Base-by-base conservation (phyloP, 53 echinoderm and acorn worm species). In the Paracentrotus lividus region DNA sequence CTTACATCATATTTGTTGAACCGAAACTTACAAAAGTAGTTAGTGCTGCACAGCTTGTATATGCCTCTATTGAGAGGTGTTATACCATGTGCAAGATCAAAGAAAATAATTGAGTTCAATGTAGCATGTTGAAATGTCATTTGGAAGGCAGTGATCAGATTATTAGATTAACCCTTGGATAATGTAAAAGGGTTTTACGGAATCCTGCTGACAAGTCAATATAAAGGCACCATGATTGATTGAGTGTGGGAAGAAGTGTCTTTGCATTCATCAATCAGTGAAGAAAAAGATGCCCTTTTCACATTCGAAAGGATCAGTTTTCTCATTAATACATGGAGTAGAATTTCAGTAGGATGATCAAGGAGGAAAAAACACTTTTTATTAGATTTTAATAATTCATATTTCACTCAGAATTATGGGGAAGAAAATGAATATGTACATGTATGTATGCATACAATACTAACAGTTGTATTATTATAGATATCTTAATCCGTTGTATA, bases 131-230 rank as follows among this genome's bases (percentile, higher is more conserved):
- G 81, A 47, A 81, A 81, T 81, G 47, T 18, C 81, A 81, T 81
- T 81, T 45, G n/a, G 10, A 81, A 81, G 81, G 8, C 81, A 77
- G n/a, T 47, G 47, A 26, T 81, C 9, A 47, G 81, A 81, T 47
- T 26, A 81, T 81, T 81, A 81, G 81, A 81, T 81, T n/a, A 81
- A 26, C 49, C 49, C n/a, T 47, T 81, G 10, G n/a, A n/a, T 47
- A 2, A 45, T 33, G 27, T 42, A 26, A 81, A 81, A 47, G n/a
- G 9, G 81, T 24, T 81, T 81, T 26, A 49, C 45, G 47, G 81
- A 81, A 81, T 81, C 81, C 47, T 47, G 81, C 81, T 81, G 81
- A 81, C 81, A 81, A 44, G 81, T 81, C 81, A 81, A 42, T 77
- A 67, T 36, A 49, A 81, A 49, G n/a, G 81, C 12, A 5, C 49